These are phyloP conservation scores for Drosophila sordidapex DNA, from an alignment of 2,888 invertebrate species.

Conservation along the genomic window DNA sequence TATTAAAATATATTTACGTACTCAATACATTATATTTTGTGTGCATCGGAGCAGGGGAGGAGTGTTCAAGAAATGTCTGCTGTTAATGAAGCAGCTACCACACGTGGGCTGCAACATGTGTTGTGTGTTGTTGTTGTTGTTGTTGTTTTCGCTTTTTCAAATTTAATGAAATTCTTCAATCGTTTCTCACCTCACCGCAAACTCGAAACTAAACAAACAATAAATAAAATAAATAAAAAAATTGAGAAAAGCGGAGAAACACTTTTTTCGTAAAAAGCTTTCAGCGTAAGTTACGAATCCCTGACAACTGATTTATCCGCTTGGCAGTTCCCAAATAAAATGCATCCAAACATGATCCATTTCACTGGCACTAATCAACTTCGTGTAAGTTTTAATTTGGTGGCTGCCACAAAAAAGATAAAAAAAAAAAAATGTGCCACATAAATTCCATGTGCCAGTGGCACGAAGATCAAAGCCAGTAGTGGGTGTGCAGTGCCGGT, in stretches of 20 bases:
- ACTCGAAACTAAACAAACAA: constrained; percentile 60
- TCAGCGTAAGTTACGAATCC: constrained; percentile 56
- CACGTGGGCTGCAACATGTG: constrained; percentile 55
- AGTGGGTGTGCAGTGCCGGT: constrained; percentile 25
- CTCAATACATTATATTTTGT: constrained; percentile 4
- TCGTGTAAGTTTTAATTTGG: constrained; percentile 44
- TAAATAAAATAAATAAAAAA: constrained; percentile 58
- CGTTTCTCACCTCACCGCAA: constrained; percentile 51
- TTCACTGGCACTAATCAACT: constrained; percentile 50
- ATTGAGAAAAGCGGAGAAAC: constrained; percentile 3
- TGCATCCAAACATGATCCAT: constrained; percentile 46
- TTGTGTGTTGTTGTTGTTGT: constrained; percentile 34
- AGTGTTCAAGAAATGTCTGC: constrained; percentile 25
- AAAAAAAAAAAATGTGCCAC: constrained; percentile 36
- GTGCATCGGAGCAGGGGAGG: constrained; percentile 12
- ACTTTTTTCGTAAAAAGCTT: constrained; percentile 56
- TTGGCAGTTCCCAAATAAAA: constrained; percentile 13
- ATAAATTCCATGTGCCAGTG: constrained; percentile 65
- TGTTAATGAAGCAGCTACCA: constrained; percentile 57
- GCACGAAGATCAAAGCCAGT: constrained; percentile 70
- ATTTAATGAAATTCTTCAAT: constrained; percentile 54
- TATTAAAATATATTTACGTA: constrained; percentile 43
- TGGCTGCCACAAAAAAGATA: constrained; percentile 10
- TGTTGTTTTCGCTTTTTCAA: constrained; percentile 8
- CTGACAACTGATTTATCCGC: constrained; percentile 70